Evolutionary conservation across 2,797 vertebrate species (phyloP).

Genomic region (Sphenodon punctatus): DNA sequence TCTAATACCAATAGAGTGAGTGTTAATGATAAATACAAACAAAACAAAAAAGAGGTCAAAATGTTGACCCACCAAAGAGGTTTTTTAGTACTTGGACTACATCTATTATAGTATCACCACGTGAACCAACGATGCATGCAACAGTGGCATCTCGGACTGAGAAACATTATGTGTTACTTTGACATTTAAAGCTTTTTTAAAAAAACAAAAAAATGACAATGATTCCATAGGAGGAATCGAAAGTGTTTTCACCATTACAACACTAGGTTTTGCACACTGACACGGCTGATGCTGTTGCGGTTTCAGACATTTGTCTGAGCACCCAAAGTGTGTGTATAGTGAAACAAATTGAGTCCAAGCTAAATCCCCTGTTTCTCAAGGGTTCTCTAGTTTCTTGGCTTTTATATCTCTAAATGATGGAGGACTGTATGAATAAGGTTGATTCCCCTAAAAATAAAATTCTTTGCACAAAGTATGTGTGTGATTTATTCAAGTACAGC

Average conservation of each 20-base stretch:
- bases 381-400: conserved; percentile 35
- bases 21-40: background rate
- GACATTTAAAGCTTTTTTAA: background rate
- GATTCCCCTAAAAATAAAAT: conserved; percentile 58
- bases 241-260: background rate
- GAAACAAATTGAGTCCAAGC: conserved; percentile 3
- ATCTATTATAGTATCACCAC: no score
- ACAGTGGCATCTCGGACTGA: background rate
- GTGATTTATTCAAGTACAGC: conserved; percentile 69
- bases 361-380: background rate
- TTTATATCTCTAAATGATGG: conserved; percentile 3
- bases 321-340: background rate
- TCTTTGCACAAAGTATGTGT: conserved; percentile 44
- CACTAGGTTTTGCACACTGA: background rate
- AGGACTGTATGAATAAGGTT: conserved; percentile 49
- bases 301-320: conserved; percentile 18
- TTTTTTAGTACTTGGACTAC: background rate
- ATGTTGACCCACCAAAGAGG: background rate
- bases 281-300: background rate
- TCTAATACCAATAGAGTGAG: no score
- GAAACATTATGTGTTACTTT: background rate
- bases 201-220: accelerated
- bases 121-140: background rate
- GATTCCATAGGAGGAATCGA: background rate
- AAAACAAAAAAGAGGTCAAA: background rate